phyloP scores from a whole-genome alignment of 2,113 vertebrate species.

The Scalopus aquaticus region DNA sequence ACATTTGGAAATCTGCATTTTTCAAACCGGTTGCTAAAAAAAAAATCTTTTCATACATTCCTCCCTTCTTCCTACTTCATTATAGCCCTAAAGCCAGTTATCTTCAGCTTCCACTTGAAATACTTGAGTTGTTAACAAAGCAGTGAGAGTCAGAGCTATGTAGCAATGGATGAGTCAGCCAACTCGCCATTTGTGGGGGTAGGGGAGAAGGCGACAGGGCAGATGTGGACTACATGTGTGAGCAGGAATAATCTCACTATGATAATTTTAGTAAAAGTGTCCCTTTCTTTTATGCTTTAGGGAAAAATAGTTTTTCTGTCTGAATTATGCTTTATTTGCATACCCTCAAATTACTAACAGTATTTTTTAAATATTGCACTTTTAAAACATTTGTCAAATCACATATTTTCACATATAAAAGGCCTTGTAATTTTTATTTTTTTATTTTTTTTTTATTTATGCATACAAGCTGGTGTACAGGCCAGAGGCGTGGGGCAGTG shows the following conservation, averaged over 20 bases:
- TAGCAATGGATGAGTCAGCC: neutral
- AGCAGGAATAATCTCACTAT: neutral
- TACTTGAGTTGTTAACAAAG: neutral
- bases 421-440: no score
- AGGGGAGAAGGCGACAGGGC: neutral
- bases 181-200: neutral
- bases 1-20: neutral
- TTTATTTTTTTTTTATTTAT: no score
- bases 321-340: neutral
- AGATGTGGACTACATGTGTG: neutral
- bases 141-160: neutral
- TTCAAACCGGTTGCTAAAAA: constrained; percentile 34
- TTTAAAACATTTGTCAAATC: neutral
- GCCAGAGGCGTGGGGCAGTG: no score
- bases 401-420: neutral
- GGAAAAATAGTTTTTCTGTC: neutral
- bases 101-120: neutral
- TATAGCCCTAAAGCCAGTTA: neutral
- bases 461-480: no score
- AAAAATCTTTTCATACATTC: neutral
- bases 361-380: neutral
- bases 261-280: neutral
- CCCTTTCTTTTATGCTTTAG: neutral
- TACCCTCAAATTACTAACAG: neutral
- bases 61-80: neutral